A percentile compares a stretch with the other conserved stretches of the same genome.
phyloP scores from a whole-genome alignment of 2,797 vertebrate species.

The Syngnathus rostellatus region DNA sequence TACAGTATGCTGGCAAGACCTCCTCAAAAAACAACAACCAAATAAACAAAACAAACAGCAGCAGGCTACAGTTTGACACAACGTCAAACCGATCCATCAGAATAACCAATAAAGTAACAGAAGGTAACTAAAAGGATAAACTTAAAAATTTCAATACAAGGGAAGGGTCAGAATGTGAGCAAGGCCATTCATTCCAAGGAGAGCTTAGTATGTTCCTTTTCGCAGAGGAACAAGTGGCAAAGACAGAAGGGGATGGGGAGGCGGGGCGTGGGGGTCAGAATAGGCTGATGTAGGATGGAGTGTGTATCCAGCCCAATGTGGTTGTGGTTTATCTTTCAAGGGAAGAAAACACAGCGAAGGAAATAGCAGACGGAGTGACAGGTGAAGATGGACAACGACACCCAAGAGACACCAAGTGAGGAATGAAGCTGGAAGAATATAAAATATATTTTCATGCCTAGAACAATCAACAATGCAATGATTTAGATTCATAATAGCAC shows the following conservation, averaged over 20 bases:
- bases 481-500: conserved; percentile 47
- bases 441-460: conserved; percentile 56
- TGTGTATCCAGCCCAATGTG: conserved; percentile 46
- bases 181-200: conserved; percentile 69
- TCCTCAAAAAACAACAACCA: conserved; percentile 20
- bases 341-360: conserved; percentile 46
- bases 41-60: conserved; percentile 22
- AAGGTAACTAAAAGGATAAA: conserved; percentile 29
- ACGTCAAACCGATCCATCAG: conserved; percentile 47
- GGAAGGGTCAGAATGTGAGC: conserved; percentile 56
- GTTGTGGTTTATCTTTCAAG: conserved; percentile 45
- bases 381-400: conserved; percentile 53
- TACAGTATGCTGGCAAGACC: conserved; percentile 24
- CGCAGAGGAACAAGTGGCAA: conserved; percentile 49
- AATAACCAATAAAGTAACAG: conserved; percentile 35
- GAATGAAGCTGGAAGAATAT: conserved; percentile 51
- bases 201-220: conserved; percentile 52
- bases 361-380: conserved; percentile 43
- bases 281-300: conserved; percentile 39
- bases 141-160: conserved; percentile 35
- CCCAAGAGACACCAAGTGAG: conserved; percentile 50
- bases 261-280: conserved; percentile 1
- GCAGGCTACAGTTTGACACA: conserved; percentile 44
- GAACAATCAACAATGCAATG: conserved; percentile 51
- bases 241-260: conserved; percentile 31